Evolutionary conservation across 2,797 vertebrate species (phyloP).

Genomic region (Sebastes minor): DNA sequence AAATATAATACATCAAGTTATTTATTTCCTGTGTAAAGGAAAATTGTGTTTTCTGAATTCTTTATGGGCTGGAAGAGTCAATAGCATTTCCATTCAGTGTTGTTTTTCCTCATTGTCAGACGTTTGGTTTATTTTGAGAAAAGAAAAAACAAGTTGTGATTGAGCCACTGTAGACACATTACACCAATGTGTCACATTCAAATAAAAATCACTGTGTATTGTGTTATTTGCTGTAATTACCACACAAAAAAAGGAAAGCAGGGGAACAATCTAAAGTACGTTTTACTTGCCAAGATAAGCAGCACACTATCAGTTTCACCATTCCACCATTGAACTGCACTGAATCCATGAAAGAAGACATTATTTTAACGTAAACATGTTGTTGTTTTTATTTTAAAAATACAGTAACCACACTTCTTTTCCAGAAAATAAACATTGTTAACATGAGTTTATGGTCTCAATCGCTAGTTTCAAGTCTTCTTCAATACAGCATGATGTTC

Average conservation of each 20-base stretch:
- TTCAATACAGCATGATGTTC: too few relatives aligned
- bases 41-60: too few relatives aligned
- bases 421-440: too few relatives aligned
- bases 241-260: not conserved
- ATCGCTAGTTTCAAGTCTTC: too few relatives aligned
- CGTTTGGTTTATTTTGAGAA: too few relatives aligned
- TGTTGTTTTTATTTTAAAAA: not conserved
- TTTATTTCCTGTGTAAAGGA: not conserved
- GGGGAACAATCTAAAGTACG: not conserved
- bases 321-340: too few relatives aligned
- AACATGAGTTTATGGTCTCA: too few relatives aligned
- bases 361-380: not conserved
- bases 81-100: too few relatives aligned
- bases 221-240: not conserved
- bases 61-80: too few relatives aligned
- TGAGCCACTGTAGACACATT: not conserved
- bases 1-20: not conserved
- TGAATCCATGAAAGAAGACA: not conserved
- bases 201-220: not conserved
- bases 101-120: too few relatives aligned
- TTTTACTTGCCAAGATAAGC: not conserved
- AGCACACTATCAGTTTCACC: not conserved
- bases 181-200: not conserved
- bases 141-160: too few relatives aligned
- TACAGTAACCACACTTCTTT: too few relatives aligned